Percentiles rank a stretch among this genome's conserved stretches.
These are phyloP conservation scores for Cyaniris semiargus DNA, from an alignment of 2,888 invertebrate species.

Conservation along the genomic window DNA sequence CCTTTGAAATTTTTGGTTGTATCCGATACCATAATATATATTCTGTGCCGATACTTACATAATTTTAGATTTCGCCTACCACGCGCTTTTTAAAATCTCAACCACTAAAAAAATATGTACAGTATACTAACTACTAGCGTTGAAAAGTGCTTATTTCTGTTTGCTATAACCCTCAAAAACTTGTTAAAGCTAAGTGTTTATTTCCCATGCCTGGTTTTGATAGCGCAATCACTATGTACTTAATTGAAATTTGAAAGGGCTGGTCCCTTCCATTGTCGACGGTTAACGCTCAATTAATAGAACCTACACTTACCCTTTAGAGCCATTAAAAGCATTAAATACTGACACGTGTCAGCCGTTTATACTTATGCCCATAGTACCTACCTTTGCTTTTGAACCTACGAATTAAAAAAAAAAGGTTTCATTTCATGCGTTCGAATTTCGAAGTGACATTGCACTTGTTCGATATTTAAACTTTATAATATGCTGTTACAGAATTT, in stretches of 20 bases:
- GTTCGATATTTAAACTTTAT: background rate
- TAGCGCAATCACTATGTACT: background rate
- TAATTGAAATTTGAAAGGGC: slow-evolving; percentile 8
- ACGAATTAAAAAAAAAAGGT: background rate
- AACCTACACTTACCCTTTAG: slow-evolving; percentile 11
- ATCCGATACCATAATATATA: too few relatives aligned
- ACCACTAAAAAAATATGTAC: too few relatives aligned
- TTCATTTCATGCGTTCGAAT: background rate
- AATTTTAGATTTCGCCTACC: too few relatives aligned
- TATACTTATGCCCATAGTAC: background rate
- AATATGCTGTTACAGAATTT: background rate
- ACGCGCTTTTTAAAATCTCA: background rate
- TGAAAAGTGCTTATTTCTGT: background rate
- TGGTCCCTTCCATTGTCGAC: background rate
- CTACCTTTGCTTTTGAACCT: background rate
- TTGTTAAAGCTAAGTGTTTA: background rate
- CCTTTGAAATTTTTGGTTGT: too few relatives aligned
- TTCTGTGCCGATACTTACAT: too few relatives aligned
- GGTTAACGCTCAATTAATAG: slow-evolving; percentile 1
- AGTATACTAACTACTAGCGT: background rate
- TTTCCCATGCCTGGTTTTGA: background rate
- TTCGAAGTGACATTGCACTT: background rate
- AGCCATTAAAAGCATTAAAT: background rate
- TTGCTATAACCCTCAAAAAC: background rate
- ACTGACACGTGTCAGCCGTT: background rate